Conservation (phyloP, 1,140 invertebrate species). For the Phocides pigmalion region DNA sequence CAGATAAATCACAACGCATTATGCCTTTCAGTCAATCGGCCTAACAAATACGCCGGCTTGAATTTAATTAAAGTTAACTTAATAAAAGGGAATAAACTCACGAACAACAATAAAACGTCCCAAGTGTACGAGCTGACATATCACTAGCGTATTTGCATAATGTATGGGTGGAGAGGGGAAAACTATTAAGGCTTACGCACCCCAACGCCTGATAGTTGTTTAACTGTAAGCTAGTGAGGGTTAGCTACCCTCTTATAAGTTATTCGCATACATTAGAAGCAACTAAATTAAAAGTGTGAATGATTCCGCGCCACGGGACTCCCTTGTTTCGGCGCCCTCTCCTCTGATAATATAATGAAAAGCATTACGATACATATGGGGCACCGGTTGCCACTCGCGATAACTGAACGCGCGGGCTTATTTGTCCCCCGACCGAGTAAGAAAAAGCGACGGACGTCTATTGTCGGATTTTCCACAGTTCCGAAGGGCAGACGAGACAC, state of each 20-base stretch:
- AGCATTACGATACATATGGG: conserved; percentile 74
- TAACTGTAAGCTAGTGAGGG: conserved; percentile 63
- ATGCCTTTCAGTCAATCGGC: conserved; percentile 72
- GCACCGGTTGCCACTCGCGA: conserved; percentile 55
- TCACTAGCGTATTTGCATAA: conserved; percentile 81
- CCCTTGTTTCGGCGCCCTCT: conserved; percentile 50
- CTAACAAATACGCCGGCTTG: conserved; percentile 70
- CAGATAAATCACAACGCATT: conserved; percentile 71
- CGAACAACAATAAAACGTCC: conserved; percentile 78
- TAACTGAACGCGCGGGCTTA: conserved; percentile 67
- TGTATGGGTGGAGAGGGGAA: conserved; percentile 73
- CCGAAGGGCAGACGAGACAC: conserved; percentile 15
- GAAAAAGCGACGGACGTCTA: conserved; percentile 43
- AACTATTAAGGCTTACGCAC: conserved; percentile 78
- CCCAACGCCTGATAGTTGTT: conserved; percentile 74
- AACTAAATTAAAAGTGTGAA: conserved; percentile 82
- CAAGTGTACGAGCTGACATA: conserved; percentile 77
- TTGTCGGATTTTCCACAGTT: conserved; percentile 38
- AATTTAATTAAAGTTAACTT: conserved; percentile 83
- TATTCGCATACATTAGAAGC: conserved; percentile 80
- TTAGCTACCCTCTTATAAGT: conserved; percentile 59
- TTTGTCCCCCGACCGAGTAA: conserved; percentile 58
- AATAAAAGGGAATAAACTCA: conserved; percentile 79
- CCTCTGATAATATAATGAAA: conserved; percentile 69
- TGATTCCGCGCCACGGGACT: conserved; percentile 62